These are phyloP conservation scores for Copidosoma aretas DNA, from an alignment of 2,888 invertebrate genomes.

Conservation along the genomic window DNA sequence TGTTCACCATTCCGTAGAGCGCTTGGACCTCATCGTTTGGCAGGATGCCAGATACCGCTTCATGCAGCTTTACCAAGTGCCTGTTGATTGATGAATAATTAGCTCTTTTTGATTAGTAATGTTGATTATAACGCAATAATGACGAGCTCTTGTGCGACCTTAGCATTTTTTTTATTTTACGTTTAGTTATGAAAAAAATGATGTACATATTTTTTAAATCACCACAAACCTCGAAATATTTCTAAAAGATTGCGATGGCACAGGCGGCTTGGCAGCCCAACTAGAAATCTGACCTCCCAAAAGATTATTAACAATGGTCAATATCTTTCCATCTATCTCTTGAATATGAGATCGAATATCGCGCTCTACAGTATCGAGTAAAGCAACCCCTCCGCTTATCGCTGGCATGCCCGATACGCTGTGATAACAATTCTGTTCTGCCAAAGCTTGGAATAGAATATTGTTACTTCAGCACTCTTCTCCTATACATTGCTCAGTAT, in stretches of 20 bases:
- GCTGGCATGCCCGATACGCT: slow-evolving; percentile 49
- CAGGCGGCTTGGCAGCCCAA: slow-evolving; percentile 95
- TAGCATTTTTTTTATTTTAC: too few species aligned
- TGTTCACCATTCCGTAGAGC: slow-evolving; percentile 80
- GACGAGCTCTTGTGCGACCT: not conserved
- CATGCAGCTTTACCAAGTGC: slow-evolving; percentile 89
- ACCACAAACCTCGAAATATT: slow-evolving; percentile 74
- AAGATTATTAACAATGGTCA: slow-evolving; percentile 86
- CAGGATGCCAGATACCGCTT: slow-evolving; percentile 85
- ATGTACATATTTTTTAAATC: slow-evolving; percentile 9
- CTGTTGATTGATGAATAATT: slow-evolving; percentile 46
- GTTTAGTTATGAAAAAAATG: not conserved
- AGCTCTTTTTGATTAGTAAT: not conserved
- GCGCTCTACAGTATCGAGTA: slow-evolving; percentile 74
- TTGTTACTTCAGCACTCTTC: not conserved
- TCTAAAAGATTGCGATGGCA: slow-evolving; percentile 89
- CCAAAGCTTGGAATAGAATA: slow-evolving; percentile 46
- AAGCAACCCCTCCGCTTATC: slow-evolving; percentile 56
- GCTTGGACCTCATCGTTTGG: slow-evolving; percentile 79
- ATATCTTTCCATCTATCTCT: slow-evolving; percentile 91
- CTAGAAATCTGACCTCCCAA: slow-evolving; percentile 79
- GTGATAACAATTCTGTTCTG: slow-evolving; percentile 55
- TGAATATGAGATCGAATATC: slow-evolving; percentile 88
- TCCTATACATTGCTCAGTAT: not conserved
- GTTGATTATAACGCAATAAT: slow-evolving; percentile 48